phyloP scores from a whole-genome alignment of 2,888 invertebrate genomes.

The Lucinisca nassula region DNA sequence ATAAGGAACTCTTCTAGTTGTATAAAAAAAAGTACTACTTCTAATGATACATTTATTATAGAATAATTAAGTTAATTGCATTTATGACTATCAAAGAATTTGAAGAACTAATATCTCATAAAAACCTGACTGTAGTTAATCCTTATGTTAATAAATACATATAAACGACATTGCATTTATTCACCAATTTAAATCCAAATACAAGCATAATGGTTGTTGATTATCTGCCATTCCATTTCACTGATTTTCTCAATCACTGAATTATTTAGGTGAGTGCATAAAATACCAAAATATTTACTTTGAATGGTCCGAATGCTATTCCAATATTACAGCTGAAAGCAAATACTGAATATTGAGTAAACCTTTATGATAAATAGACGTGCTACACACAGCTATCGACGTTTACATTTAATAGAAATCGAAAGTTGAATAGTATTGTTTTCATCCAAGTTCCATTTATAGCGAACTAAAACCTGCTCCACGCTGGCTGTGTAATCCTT shows the following conservation, averaged over 20 bases:
- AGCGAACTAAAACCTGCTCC: not conserved
- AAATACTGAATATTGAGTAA: not conserved
- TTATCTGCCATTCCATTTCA: not conserved
- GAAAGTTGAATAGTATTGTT: not conserved
- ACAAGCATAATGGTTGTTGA: not conserved
- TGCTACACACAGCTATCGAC: not conserved
- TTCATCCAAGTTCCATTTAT: not conserved
- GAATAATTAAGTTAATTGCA: not conserved
- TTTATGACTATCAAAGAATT: no score
- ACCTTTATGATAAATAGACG: not conserved
- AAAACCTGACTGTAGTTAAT: no score
- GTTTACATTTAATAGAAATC: not conserved
- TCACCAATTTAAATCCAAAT: not conserved
- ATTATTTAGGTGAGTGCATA: not conserved
- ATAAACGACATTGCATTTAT: not conserved
- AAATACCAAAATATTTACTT: not conserved
- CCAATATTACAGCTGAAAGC: not conserved
- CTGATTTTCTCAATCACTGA: not conserved
- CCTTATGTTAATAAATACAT: not conserved
- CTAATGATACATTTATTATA: not conserved
- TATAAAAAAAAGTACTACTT: not conserved
- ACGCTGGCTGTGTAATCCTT: no score
- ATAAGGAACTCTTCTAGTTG: not conserved
- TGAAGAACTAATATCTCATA: no score
- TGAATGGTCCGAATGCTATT: not conserved